Base-by-base conservation (phyloP, 2,888 invertebrate species). In the Trachelus troglodyta region DNA sequence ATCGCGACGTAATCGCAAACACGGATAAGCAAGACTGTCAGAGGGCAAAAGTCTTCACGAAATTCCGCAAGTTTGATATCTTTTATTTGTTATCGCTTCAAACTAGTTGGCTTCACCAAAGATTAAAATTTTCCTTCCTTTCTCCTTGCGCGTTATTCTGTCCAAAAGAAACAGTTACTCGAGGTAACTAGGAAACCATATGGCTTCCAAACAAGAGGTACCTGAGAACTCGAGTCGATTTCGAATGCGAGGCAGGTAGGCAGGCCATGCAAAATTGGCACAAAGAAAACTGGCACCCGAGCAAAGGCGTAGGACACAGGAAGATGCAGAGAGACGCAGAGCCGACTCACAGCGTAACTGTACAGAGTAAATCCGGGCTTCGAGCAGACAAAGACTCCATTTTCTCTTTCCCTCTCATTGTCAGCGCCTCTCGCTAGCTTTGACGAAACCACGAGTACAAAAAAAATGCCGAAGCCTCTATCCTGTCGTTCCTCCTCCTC, bases 181-280 rank as follows among this genome's bases (percentile, higher is more conserved):
- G 56, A 56, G 56, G 23, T 56, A 23, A 56, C 23, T 23, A 23
- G 56, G 9, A 37, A 37, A 37, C 37, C 37, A 56, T 23, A 56
- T 56, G 23, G 56, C 23, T 23, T 23, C 23, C 56, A 6, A 23
- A 2, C 2, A 9, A 56, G 2, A 56, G 56, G 56, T 15, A 56
- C 56, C 56, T 23, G 56, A 56, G 23, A 56, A 23, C 9, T 56
- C 56, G 56, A 23, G 56, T 56, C 23, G 56, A 56, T 56, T 9
- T 56, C 56, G 56, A 56, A 56, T 56, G 56, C 56, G 31, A 71
- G 83, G 80, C 87, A 85, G 86, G 85, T 84, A 88, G 82, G 85
- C 82, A 40, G 31, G 69, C 76, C 77, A 85, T 84, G 85, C 86
- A 86, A 87, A 88, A 88, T 88, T 83, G 82, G 78, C 81, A 86